Conservation (phyloP, 2,113 vertebrate genomes). For the Uropsilus gracilis region DNA sequence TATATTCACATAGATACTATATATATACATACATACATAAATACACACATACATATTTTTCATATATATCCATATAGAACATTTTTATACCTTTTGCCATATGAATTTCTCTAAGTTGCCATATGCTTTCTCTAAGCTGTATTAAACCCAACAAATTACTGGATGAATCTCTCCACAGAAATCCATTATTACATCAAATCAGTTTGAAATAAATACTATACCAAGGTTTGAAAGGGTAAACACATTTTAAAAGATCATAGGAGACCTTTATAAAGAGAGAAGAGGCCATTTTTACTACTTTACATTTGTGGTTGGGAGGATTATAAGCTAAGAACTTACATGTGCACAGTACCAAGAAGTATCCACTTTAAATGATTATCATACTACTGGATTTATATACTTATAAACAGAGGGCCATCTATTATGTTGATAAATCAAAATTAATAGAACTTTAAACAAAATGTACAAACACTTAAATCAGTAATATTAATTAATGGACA, state of each 20-base stretch:
- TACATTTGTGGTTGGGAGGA: neutral
- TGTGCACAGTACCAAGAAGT: neutral
- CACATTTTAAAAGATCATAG: neutral
- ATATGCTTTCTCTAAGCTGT: neutral
- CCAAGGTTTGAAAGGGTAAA: neutral
- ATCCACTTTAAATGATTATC: neutral
- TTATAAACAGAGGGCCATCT: neutral
- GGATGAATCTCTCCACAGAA: neutral
- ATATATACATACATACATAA: too few relatives aligned
- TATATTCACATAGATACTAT: too few relatives aligned
- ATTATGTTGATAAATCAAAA: neutral
- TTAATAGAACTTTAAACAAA: constrained; percentile 11
- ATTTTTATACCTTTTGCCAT: neutral
- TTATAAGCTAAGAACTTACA: neutral
- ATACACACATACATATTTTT: too few relatives aligned
- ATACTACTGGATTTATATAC: neutral
- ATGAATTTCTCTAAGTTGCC: too few relatives aligned
- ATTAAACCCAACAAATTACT: neutral
- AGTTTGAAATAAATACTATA: neutral
- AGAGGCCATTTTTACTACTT: neutral
- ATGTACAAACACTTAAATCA: neutral
- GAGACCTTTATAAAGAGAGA: accelerated
- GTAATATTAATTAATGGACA: neutral
- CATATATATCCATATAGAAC: too few relatives aligned
- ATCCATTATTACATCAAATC: neutral